Conservation (phyloP, 2,888 invertebrate genomes). For the Pyrrhosoma nymphula region DNA sequence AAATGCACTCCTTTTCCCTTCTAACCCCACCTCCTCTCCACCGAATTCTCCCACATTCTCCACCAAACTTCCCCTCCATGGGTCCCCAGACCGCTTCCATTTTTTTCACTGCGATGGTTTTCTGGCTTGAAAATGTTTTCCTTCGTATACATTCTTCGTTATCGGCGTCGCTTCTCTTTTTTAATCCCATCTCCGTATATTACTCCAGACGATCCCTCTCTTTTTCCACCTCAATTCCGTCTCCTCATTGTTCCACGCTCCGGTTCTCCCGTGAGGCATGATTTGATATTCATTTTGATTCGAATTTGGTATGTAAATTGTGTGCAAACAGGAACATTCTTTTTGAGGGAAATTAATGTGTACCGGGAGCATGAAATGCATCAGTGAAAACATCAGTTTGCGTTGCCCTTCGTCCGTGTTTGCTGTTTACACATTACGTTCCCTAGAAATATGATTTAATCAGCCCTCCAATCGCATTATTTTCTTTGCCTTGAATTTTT, state of each 20-base stretch:
- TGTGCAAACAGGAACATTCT: neutral
- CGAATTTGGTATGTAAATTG: neutral
- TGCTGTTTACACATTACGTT: neutral
- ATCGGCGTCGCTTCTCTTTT: neutral
- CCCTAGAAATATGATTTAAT: neutral
- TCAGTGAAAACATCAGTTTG: neutral
- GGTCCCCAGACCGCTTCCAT: neutral
- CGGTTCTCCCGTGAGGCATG: neutral
- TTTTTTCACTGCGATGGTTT: neutral
- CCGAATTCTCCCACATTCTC: neutral
- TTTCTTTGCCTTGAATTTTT: neutral
- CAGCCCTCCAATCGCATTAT: neutral
- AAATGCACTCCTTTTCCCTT: neutral
- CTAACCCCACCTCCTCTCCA: neutral
- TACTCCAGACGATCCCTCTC: neutral
- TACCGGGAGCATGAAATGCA: neutral
- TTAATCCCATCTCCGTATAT: neutral
- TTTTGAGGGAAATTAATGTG: neutral
- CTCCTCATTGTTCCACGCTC: neutral
- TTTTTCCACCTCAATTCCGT: neutral
- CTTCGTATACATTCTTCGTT: neutral
- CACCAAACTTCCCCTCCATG: neutral
- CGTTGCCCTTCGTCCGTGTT: neutral
- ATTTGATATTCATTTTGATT: slow-evolving; percentile 31
- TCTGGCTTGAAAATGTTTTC: slow-evolving; percentile 12